These are phyloP conservation scores for Acanthacorydalis orientalis DNA, from an alignment of 2,888 invertebrate genomes.

Conservation along the genomic window DNA sequence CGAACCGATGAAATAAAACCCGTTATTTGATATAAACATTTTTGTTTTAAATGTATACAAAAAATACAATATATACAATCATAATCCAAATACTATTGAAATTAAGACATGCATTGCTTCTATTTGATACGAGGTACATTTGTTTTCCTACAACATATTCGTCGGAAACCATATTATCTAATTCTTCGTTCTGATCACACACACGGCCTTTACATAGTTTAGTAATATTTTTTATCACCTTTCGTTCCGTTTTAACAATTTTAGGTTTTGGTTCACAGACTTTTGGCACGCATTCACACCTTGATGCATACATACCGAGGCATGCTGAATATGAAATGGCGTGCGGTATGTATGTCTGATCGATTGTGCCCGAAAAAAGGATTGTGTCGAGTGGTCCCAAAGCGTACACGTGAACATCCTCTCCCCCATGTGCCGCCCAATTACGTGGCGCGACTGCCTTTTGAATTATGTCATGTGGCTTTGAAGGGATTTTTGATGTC, in stretches of 20 bases:
- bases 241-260: not conserved
- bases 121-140: not conserved
- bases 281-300: constrained; percentile 23
- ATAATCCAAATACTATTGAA: not conserved
- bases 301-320: constrained; percentile 37
- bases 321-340: constrained; percentile 57
- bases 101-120: not conserved
- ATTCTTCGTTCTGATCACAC: not conserved
- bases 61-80: no score
- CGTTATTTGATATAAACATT: not conserved
- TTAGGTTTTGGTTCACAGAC: not conserved
- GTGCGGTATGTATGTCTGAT: constrained; percentile 62
- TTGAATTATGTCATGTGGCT: constrained; percentile 34
- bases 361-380: constrained; percentile 45
- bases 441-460: constrained; percentile 48
- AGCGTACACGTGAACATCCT: constrained; percentile 60
- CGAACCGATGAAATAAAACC: no score
- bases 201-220: not conserved
- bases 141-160: not conserved
- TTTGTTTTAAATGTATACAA: not conserved
- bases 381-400: constrained; percentile 37
- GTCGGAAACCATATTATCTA: not conserved
- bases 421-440: constrained; percentile 56
- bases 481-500: constrained; percentile 18
- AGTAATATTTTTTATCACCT: not conserved